Conservation (phyloP, 1,140 invertebrate species). For the Drosophila saltans region DNA sequence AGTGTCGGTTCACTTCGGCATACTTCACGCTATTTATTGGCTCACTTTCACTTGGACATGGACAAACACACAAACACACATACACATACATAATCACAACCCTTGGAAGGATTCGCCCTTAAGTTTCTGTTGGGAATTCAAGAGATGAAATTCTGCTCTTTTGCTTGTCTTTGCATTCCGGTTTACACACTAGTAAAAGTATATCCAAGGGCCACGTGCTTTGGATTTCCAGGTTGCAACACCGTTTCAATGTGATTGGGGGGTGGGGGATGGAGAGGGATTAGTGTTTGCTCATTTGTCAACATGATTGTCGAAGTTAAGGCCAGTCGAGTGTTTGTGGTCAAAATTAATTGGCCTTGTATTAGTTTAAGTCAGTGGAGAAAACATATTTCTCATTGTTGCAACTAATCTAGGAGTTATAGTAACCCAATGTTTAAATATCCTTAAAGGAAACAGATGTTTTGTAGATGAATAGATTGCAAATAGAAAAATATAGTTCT, state of each 20-base stretch:
- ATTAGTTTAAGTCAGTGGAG: slow-evolving; percentile 53
- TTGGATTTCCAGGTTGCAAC: slow-evolving; percentile 69
- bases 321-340: slow-evolving; percentile 25
- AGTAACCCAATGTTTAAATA: too few species aligned
- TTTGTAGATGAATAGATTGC: too few species aligned
- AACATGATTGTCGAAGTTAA: slow-evolving; percentile 51
- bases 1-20: slow-evolving; percentile 58
- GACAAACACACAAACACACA: not conserved
- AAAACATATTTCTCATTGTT: slow-evolving; percentile 18
- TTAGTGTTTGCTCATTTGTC: slow-evolving; percentile 74
- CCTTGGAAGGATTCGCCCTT: slow-evolving; percentile 43
- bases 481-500: too few species aligned
- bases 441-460: too few species aligned
- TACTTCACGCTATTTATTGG: slow-evolving; percentile 81
- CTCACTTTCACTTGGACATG: slow-evolving; percentile 67
- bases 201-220: slow-evolving; percentile 54
- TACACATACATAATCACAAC: not conserved
- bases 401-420: not conserved
- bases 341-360: slow-evolving; percentile 70
- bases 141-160: slow-evolving; percentile 31
- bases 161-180: slow-evolving; percentile 35
- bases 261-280: slow-evolving; percentile 32
- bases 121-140: slow-evolving; percentile 62
- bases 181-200: not conserved
- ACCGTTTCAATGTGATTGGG: slow-evolving; percentile 17